Evolutionary conservation across 2,113 vertebrate genomes (phyloP), one percentile per base, ranked within the genome.

Genomic region (Felis catus): DNA sequence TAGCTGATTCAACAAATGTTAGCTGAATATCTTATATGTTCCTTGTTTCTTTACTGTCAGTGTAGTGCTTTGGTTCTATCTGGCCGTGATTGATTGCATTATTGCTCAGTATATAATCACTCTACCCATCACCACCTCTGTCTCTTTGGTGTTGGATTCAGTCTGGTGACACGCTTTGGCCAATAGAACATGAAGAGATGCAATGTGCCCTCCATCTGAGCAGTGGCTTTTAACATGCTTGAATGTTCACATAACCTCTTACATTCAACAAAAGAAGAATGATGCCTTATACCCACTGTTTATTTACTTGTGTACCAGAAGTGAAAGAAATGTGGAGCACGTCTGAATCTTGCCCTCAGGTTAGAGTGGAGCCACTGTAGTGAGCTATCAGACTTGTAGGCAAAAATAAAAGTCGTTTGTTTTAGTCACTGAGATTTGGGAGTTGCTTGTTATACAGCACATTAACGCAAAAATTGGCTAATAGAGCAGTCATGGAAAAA

Each of bases 101-200:
- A 73, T 31, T 45, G 3, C 39, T 87, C 31, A 85, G 6, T 19
- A 71, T 51, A 16, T 71, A 33, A 13, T 41, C 13, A 33, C 1
- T 51, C 31, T 53, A 4, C 0, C 25, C 9, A 18, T 4, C 1
- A 19, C 14, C 14, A 73, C 11, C 27, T 41, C 16, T 10, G 1
- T 0, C 14, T 2, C 53, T 36, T 4, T 51, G 10, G 27, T 76
- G 21, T 1, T 53, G n/a, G 3, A 14, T 29, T 93, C 90, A 25
- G 71, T n/a, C 25, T 74, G 29, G 14, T 68, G 71, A 31, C 27
- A 81, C n/a, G 29, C 9, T 96, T 76, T 74, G 6, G 1, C 27
- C 48, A 51, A 51, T 15, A 55, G 29, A 83, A 33, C 51, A n/a
- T n/a, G n/a, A 63, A 1, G 51, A 45, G 6, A 87, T 39, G 10